Evolutionary conservation across 2,113 vertebrate species (phyloP).

Genomic region (Bos taurus): ARS-UCD2.0 NC_082638.1:5674501-5675000

Average conservation of each 20-base stretch:
- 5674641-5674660: background rate
- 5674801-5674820: rapidly evolving
- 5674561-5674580: too few species aligned
- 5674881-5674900: background rate
- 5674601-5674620: background rate
- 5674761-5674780: background rate
- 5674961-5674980: background rate
- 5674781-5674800: too few species aligned
- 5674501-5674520: too few species aligned
- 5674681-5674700: rapidly evolving
- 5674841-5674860: too few species aligned
- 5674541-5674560: background rate
- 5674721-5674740: too few species aligned
- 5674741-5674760: background rate
- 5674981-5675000: background rate
- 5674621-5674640: background rate
- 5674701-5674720: background rate
- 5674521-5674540: too few species aligned
- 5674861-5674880: background rate
- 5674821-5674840: too few species aligned
- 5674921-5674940: background rate
- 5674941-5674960: background rate
- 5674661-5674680: rapidly evolving
- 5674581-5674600: background rate
- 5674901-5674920: background rate